Base-by-base conservation (phyloP, 1,140 invertebrate genomes). In the Copidosoma floridanum region DNA sequence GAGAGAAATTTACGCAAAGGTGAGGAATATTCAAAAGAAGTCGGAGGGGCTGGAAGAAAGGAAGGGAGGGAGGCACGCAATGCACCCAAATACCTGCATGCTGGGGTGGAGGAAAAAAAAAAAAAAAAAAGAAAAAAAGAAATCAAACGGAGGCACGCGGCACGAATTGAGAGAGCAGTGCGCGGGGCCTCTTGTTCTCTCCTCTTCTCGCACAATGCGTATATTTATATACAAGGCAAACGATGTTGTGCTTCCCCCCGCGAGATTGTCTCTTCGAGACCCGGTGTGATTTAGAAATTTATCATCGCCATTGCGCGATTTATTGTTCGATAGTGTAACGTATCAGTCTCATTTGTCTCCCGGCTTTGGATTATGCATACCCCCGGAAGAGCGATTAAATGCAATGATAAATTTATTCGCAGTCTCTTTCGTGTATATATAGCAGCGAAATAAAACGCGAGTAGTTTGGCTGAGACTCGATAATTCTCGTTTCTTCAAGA, bases 291-390 rank as follows among this genome's bases (percentile, higher is more conserved):
- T 57, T 61, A 65, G 59, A 65, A 65, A 65, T 65, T 65, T 57
- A 57, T 56, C 43, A 55, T 24, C 2, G 23, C 12, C 32, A 20
- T 56, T 44, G 32, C 40, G 50, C 68, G 64, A 72, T 72, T 69
- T 70, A 75, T 75, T 74, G 67, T 72, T 65, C 69, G 71, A 74
- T 75, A 73, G 73, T n/a, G n/a, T n/a, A n/a, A n/a, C n/a, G n/a
- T 71, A 73, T 73, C 71, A 66, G 57, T 44, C 71, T 75, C 73
- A 75, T 75, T 75, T 75, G 72, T 74, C 72, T 72, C 62, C 2
- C n/a, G n/a, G n/a, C n/a, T n/a, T n/a, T n/a, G n/a, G n/a, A n/a
- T n/a, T n/a, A n/a, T 12, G 24, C 68, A 43, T 52, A 16, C 3
- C 24, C 23, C 35, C 57, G 50, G 37, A 53, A 60, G 57, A 35